Evolutionary conservation across 2,888 invertebrate genomes (phyloP).

Genomic region (Lithosia quadra): DNA sequence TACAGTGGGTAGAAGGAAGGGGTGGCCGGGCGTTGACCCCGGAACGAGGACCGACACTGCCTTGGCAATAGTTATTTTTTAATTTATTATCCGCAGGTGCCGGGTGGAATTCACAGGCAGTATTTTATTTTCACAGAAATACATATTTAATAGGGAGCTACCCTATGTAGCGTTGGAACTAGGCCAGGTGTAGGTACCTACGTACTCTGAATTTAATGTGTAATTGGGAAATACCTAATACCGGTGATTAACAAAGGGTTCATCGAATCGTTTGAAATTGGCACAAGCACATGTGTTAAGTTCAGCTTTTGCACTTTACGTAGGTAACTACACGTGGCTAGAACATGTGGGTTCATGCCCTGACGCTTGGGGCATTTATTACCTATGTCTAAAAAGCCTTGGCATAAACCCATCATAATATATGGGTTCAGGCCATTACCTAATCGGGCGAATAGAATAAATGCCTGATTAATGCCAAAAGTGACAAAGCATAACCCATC

Average conservation of each 20-base stretch:
- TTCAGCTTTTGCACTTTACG: slow-evolving; percentile 33
- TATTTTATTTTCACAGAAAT: slow-evolving; percentile 38
- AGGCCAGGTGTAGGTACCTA: slow-evolving; percentile 29
- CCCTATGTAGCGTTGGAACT: slow-evolving; percentile 17
- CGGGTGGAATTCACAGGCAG: slow-evolving; percentile 37
- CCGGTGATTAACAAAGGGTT: slow-evolving; percentile 5
- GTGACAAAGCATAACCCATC: no score
- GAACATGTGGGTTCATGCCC: slow-evolving; percentile 3
- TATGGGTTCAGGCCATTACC: no score
- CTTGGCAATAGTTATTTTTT: slow-evolving; percentile 54
- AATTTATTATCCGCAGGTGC: slow-evolving; percentile 55
- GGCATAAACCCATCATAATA: no score
- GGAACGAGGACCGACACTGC: slow-evolving; percentile 50
- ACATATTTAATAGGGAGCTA: slow-evolving; percentile 26
- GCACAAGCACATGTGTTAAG: slow-evolving; percentile 5
- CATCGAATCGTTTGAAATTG: slow-evolving; percentile 27
- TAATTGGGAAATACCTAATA: slow-evolving; percentile 28
- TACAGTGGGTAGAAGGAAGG: slow-evolving; percentile 56
- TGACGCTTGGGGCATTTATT: no score
- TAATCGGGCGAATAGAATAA: no score
- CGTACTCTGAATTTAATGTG: slow-evolving; percentile 13
- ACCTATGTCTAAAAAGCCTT: no score
- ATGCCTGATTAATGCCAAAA: no score
- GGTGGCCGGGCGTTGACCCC: slow-evolving; percentile 57
- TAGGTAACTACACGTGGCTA: slow-evolving; percentile 27